phyloP scores from a whole-genome alignment of 2,113 vertebrate species.

The Oreochromis tanganicae region DNA sequence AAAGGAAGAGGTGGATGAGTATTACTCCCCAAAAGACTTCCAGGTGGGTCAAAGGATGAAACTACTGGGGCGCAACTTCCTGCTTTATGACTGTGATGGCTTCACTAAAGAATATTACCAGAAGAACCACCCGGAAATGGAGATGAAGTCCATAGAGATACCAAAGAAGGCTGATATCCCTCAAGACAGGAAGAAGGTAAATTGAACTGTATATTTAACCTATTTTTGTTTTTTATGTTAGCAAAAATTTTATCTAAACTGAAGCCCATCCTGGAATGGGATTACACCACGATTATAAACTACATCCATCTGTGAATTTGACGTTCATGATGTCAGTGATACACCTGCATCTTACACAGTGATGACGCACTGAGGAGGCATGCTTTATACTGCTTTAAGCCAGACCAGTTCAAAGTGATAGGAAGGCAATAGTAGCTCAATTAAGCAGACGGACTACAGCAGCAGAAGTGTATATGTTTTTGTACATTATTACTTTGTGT shows the following conservation, averaged over 20 bases:
- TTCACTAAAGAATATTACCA: constrained; percentile 84
- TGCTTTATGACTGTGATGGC: constrained; percentile 84
- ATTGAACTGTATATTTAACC: neutral
- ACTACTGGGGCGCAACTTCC: constrained; percentile 83
- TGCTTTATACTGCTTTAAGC: neutral
- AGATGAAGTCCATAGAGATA: constrained; percentile 68
- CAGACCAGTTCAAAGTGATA: neutral
- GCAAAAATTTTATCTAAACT: neutral
- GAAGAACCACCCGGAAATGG: constrained; percentile 76
- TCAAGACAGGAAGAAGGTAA: constrained; percentile 37
- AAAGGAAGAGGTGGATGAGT: constrained; percentile 84
- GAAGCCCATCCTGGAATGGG: neutral
- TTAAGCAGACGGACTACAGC: neutral
- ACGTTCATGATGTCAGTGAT: neutral
- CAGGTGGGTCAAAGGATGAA: constrained; percentile 75
- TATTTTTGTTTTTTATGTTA: neutral
- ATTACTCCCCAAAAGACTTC: constrained; percentile 86
- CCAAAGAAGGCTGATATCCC: constrained; percentile 29
- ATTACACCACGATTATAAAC: neutral
- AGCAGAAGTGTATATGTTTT: neutral
- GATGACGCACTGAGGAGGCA: neutral
- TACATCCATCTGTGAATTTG: neutral
- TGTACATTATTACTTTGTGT: neutral
- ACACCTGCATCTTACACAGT: fast-evolving
- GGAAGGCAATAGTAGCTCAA: neutral